Conservation (phyloP, 2,888 invertebrate genomes). For the Diaprepes abbreviatus region DNA sequence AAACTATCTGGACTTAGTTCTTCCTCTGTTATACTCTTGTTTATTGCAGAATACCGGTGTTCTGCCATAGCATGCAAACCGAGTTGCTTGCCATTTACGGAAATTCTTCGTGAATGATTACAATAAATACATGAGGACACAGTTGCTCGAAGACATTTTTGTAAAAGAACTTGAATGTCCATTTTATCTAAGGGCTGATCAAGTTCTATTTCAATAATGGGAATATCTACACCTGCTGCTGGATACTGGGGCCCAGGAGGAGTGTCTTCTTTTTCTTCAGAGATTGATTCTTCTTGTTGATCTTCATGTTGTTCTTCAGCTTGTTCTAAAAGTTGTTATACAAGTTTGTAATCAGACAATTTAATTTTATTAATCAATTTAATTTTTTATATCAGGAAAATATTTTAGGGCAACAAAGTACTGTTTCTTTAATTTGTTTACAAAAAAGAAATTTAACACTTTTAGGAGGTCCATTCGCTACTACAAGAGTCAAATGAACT, state of each 20-base stretch:
- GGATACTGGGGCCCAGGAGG: conserved; percentile 54
- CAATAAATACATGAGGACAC: conserved; percentile 84
- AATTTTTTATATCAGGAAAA: no score
- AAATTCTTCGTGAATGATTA: conserved; percentile 87
- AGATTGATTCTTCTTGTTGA: conserved; percentile 6
- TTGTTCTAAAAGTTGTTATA: conserved; percentile 16
- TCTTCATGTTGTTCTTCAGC: conserved; percentile 7
- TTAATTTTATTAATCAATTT: no score
- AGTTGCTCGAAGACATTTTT: conserved; percentile 80
- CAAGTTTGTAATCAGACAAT: no score
- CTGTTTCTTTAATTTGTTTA: no score
- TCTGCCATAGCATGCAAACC: conserved; percentile 84
- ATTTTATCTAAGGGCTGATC: conserved; percentile 83
- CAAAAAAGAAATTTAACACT: no score
- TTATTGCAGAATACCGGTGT: conserved; percentile 85
- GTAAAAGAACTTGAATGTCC: conserved; percentile 78
- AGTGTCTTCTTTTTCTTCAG: conserved; percentile 50
- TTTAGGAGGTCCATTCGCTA: no score
- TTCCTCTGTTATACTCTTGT: conserved; percentile 83
- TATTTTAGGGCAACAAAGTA: no score
- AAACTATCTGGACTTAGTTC: conserved; percentile 81
- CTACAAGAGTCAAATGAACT: no score
- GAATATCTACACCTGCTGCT: conserved; percentile 76
- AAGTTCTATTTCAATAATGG: conserved; percentile 78
- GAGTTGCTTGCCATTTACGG: conserved; percentile 86